These are phyloP conservation scores for Sminthopsis crassicaudata DNA, from an alignment of 2,113 vertebrate species.

Conservation along the genomic window DNA sequence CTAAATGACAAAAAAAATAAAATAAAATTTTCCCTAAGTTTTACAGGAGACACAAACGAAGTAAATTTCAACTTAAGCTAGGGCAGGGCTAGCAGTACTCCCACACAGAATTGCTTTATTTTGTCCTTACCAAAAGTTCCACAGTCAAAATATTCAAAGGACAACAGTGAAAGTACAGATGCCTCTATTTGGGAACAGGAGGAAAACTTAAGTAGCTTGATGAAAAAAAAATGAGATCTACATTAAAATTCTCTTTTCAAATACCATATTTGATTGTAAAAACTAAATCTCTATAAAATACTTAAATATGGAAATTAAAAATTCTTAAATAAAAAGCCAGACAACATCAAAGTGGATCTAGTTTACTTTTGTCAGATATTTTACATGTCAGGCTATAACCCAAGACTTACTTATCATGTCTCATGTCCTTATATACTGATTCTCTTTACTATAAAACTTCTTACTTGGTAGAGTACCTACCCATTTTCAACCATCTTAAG, in stretches of 20 bases:
- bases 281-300: conserved; percentile 28
- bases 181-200: neutral
- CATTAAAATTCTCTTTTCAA: conserved; percentile 21
- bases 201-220: neutral
- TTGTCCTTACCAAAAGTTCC: neutral
- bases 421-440: neutral
- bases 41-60: neutral
- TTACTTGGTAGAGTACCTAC: neutral
- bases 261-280: conserved; percentile 13
- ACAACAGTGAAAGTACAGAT: neutral
- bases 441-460: neutral
- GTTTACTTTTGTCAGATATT: conserved; percentile 21
- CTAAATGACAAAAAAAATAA: neutral
- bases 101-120: neutral
- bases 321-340: conserved; percentile 21
- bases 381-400: neutral
- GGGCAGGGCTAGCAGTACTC: neutral
- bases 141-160: neutral
- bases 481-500: neutral
- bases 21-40: neutral
- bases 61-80: neutral
- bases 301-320: conserved; percentile 17
- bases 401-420: neutral
- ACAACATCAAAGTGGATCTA: neutral
- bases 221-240: neutral